Evolutionary conservation across 2,888 invertebrate genomes (phyloP), one percentile per base, ranked within the genome.

Genomic region (Drosophila kuntzei): DNA sequence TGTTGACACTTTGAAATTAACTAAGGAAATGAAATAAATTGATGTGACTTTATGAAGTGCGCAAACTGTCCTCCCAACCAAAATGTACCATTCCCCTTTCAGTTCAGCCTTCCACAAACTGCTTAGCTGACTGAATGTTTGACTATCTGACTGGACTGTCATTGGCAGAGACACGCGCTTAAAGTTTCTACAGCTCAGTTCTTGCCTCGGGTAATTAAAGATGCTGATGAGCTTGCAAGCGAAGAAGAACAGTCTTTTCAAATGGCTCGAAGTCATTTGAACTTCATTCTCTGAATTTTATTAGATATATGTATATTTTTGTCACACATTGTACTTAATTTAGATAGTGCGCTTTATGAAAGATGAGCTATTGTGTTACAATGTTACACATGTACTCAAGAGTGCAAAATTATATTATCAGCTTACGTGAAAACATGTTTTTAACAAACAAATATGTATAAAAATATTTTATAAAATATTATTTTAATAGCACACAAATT

Each of bases 41-140:
- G 90, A 85, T 85, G 85, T 89, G 87, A 85, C 90, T 89, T 88
- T 85, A 85, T 85, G 90, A 85, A 89, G 90, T 86, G 86, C 80
- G 76, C 76, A 58, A 76, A 79, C 64, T 79, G 80, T 79, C 80
- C 27, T 34, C 37, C 22, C 29, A 11, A 4, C 27, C 57, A 41
- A 54, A 61, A 34, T 54, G 49, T 14, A 2, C 36, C n/a, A 22
- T 18, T 14, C 37, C 8, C 36, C 47, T 3, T 16, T 32, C 3
- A 11, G 22, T 12, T 11, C 11, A n/a, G 3, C 5, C 16, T 0
- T 12, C 14, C 11, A 14, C 14, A 11, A 11, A 9, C n/a, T 18
- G 7, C 49, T n/a, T 39, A 34, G 16, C 55, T 54, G 51, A 16
- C 58, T 60, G 44, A 41, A 54, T 58, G 20, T 41, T 20, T 20